Base-by-base conservation (phyloP, 2,888 invertebrate genomes). In the Watsonalla cultraria region DNA sequence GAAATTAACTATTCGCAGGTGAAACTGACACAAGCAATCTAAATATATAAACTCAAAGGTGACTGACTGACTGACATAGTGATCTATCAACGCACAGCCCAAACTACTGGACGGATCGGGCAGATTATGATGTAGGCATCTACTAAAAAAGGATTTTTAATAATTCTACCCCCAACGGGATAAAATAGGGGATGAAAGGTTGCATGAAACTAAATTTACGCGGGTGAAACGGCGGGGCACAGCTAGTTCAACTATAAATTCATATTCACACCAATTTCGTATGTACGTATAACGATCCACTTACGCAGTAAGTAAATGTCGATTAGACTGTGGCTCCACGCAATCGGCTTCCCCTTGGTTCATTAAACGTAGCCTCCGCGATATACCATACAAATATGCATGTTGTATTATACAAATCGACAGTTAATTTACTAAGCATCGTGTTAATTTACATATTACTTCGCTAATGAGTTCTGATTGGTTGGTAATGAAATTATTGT, bases 241-340 rank as follows among this genome's bases (percentile, higher is more conserved):
- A 24, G 4, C 24, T 4, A 24, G 4, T 24, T 24, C 24, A 8
- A 8, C 4, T 8, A 8, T 8, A 11, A 42, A 11, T 1, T 42
- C 11, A 11, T 42, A 42, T 11, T 5, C 5, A 42, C 9, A 46
- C n/a, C 11, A 47, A 7, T 37, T 1, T 47, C 45, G 67, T 64
- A 54, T 61, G 51, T 51, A 54, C n/a, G n/a, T 56, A 54, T 66
- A 72, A 74, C 66, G 62, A 61, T 60, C 71, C 72, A 75, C 73
- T 79, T 76, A 70, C 71, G 69, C 64, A 60, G 56, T 60, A 72
- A 68, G 68, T 68, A 76, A 78, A 78, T 76, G 70, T 66, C 73
- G 64, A 71, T 76, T 74, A 70, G 64, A 66, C 68, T 72, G 65
- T 62, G 60, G 53, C 55, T 61, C 74, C 82, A 83, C 83, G 82